Evolutionary conservation across 2,113 vertebrate genomes (phyloP).

Genomic region (Gasterosteus nipponicus): DNA sequence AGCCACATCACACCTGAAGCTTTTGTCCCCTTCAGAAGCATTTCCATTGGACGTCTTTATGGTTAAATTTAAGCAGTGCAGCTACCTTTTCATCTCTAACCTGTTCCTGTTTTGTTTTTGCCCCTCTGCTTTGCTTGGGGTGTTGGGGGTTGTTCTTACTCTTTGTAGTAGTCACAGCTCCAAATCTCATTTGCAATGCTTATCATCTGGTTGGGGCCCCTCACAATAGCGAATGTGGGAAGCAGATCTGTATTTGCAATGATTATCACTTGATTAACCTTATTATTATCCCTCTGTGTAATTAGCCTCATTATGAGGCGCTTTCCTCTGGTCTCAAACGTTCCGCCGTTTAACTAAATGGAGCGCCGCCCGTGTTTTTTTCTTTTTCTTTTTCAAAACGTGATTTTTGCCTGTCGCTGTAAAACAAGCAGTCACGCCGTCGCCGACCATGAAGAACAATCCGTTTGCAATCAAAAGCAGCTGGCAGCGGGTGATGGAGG

Average conservation of each 20-base stretch:
- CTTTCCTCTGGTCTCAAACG: constrained; percentile 45
- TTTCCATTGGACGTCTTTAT: constrained; percentile 22
- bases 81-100: constrained; percentile 38
- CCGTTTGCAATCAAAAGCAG: constrained; percentile 19
- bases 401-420: constrained; percentile 7
- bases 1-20: constrained; percentile 16
- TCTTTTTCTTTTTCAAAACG: neutral
- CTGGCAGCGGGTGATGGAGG: neutral
- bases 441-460: neutral
- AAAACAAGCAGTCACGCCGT: neutral
- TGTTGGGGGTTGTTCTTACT: constrained; percentile 35
- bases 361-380: neutral
- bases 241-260: constrained; percentile 75
- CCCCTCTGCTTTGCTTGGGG: constrained; percentile 42
- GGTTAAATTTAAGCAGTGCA: constrained; percentile 22
- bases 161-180: constrained; percentile 76
- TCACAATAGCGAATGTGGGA: constrained; percentile 80
- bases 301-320: constrained; percentile 75
- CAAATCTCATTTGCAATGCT: constrained; percentile 79
- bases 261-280: constrained; percentile 79
- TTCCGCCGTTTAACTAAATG: constrained; percentile 29
- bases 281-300: constrained; percentile 71
- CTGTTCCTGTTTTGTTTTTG: constrained; percentile 1
- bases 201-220: constrained; percentile 72
- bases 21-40: constrained; percentile 9